Evolutionary conservation across 2,113 vertebrate genomes (phyloP).

Genomic region (Tonatia bakeri): DNA sequence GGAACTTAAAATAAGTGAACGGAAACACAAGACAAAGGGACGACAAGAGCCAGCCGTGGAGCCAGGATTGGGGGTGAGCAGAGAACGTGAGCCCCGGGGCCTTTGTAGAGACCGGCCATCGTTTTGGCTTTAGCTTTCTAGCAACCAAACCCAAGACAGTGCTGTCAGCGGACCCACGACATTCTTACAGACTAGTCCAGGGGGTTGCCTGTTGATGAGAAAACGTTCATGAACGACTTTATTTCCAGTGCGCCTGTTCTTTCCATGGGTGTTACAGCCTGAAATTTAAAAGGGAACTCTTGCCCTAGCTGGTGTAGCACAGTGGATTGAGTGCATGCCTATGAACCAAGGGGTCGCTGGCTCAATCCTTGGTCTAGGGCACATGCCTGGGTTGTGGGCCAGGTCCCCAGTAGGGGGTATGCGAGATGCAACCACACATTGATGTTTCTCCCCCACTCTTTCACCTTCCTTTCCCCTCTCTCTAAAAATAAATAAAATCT

Average conservation of each 20-base stretch:
- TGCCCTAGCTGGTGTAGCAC: too few species aligned
- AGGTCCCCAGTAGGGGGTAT: too few species aligned
- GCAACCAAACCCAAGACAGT: not conserved
- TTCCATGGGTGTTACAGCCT: not conserved
- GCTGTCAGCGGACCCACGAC: not conserved
- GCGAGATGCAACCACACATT: too few species aligned
- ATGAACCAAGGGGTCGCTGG: too few species aligned
- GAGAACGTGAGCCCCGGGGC: not conserved
- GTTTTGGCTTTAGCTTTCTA: not conserved
- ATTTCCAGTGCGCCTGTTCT: not conserved
- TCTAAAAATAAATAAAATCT: too few species aligned
- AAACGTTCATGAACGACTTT: not conserved
- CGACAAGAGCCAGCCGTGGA: not conserved
- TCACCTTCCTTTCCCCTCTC: too few species aligned
- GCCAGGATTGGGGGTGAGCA: rapidly evolving
- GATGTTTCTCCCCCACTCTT: too few species aligned
- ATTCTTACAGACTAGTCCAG: not conserved
- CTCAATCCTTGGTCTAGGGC: too few species aligned
- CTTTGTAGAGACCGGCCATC: not conserved
- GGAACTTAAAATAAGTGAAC: not conserved
- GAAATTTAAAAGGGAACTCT: not conserved
- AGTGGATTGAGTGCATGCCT: too few species aligned
- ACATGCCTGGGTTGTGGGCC: too few species aligned
- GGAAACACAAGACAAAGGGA: not conserved
- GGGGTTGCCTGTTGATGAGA: not conserved